Conservation (phyloP, 1,140 invertebrate species). For the Sycophaga agraensis region DNA sequence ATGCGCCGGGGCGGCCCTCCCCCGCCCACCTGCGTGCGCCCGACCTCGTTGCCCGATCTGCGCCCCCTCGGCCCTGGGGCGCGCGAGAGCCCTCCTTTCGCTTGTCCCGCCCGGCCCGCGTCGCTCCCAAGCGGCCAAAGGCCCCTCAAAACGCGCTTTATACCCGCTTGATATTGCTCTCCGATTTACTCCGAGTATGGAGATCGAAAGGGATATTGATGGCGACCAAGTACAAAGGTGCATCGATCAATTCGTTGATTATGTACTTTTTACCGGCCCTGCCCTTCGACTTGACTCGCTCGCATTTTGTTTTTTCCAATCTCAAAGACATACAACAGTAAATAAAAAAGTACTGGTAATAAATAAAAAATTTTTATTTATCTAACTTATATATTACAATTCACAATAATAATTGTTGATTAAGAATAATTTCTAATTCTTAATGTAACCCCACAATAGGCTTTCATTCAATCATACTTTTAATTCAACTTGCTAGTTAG, state of each 20-base stretch:
- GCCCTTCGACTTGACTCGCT: too few relatives aligned
- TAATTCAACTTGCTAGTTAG: not conserved
- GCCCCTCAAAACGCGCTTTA: too few relatives aligned
- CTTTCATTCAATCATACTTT: slow-evolving; percentile 31
- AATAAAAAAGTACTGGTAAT: slow-evolving; percentile 33
- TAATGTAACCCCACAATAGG: slow-evolving; percentile 33
- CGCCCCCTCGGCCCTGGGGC: too few relatives aligned
- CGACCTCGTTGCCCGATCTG: not conserved
- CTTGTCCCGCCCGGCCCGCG: not conserved
- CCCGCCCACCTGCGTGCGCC: not conserved
- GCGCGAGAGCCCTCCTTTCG: not conserved
- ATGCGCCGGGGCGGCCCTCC: not conserved
- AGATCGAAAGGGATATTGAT: too few relatives aligned
- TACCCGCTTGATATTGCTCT: too few relatives aligned
- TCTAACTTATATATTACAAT: slow-evolving; percentile 49
- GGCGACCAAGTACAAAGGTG: too few relatives aligned
- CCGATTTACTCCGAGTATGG: too few relatives aligned
- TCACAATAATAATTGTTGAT: slow-evolving; percentile 35
- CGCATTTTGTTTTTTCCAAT: too few relatives aligned
- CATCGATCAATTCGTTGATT: too few relatives aligned
- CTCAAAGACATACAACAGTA: too few relatives aligned
- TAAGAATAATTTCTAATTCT: slow-evolving; percentile 43
- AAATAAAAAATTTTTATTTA: slow-evolving; percentile 54
- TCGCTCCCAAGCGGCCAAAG: too few relatives aligned
- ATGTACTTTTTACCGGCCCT: too few relatives aligned